Evolutionary conservation across 2,113 vertebrate genomes (phyloP).

Genomic region (Coregonus clupeaformis): DNA sequence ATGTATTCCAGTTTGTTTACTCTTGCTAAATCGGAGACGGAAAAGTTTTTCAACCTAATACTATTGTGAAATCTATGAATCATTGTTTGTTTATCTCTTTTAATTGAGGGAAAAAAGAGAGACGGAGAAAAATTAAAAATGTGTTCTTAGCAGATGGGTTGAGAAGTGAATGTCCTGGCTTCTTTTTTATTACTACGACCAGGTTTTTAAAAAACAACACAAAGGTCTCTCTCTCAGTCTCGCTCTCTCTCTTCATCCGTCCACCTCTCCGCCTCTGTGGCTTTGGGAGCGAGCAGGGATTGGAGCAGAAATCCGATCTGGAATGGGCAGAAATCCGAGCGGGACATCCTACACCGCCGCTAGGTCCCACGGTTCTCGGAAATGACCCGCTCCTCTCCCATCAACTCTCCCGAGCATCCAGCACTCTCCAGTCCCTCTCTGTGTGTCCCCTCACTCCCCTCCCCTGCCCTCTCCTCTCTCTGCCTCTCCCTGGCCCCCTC

Average conservation of each 20-base stretch:
- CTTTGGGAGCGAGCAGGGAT: constrained; percentile 68
- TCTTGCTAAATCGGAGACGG: constrained; percentile 73
- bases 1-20: constrained; percentile 73
- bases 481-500: constrained; percentile 46
- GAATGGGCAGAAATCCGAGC: constrained; percentile 89
- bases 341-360: constrained; percentile 95
- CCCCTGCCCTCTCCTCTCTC: constrained; percentile 40
- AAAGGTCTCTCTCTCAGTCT: constrained; percentile 80
- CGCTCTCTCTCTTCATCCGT: constrained; percentile 71
- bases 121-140: constrained; percentile 58
- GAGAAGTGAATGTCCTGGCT: constrained; percentile 47
- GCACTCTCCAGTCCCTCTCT: constrained; percentile 36
- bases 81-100: constrained; percentile 71
- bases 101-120: constrained; percentile 57
- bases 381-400: constrained; percentile 75
- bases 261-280: constrained; percentile 65
- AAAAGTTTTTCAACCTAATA: constrained; percentile 72
- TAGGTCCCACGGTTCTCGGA: constrained; percentile 96
- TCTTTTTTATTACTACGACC: constrained; percentile 77
- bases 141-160: constrained; percentile 58
- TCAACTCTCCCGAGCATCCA: constrained; percentile 58
- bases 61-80: constrained; percentile 73
- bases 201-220: constrained; percentile 72
- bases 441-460: constrained; percentile 46
- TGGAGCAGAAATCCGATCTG: constrained; percentile 87